Evolutionary conservation across 1,140 invertebrate species (phyloP).

Genomic region (Pseudomyrmex gracilis): DNA sequence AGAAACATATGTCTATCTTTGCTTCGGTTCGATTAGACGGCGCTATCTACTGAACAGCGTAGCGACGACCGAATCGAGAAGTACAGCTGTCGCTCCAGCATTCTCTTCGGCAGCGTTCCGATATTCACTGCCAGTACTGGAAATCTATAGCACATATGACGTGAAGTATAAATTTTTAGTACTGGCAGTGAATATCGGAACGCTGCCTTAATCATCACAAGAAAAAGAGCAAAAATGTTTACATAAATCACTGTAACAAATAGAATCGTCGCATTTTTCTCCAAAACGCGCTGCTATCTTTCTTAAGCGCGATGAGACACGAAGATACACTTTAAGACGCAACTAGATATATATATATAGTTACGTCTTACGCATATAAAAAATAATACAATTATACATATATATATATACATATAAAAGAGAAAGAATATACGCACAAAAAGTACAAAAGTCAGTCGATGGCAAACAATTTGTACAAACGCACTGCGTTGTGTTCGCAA

Average conservation of each 20-base stretch:
- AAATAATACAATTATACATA: conserved; percentile 23
- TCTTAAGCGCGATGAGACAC: neutral
- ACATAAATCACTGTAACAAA: conserved; percentile 5
- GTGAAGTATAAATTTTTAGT: too few relatives aligned
- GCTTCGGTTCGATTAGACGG: too few relatives aligned
- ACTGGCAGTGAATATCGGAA: too few relatives aligned
- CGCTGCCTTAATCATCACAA: too few relatives aligned
- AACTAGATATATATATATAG: neutral
- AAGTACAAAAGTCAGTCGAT: neutral
- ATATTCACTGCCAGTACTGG: too few relatives aligned
- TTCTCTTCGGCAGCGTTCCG: too few relatives aligned
- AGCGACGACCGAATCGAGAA: too few relatives aligned
- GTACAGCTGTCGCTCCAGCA: neutral
- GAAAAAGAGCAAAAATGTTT: neutral
- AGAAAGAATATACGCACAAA: neutral
- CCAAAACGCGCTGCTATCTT: neutral
- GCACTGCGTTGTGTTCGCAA: neutral
- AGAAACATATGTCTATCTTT: too few relatives aligned
- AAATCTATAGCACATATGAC: too few relatives aligned
- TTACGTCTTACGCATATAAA: conserved; percentile 44
- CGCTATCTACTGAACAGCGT: too few relatives aligned
- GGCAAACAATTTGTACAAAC: neutral
- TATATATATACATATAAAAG: neutral
- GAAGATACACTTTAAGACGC: neutral
- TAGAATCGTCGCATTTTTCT: neutral